A percentile compares a stretch with the other conserved stretches of the same genome.
phyloP scores from a whole-genome alignment of 2,797 vertebrate genomes.

The Catostomus latipinnis region DNA sequence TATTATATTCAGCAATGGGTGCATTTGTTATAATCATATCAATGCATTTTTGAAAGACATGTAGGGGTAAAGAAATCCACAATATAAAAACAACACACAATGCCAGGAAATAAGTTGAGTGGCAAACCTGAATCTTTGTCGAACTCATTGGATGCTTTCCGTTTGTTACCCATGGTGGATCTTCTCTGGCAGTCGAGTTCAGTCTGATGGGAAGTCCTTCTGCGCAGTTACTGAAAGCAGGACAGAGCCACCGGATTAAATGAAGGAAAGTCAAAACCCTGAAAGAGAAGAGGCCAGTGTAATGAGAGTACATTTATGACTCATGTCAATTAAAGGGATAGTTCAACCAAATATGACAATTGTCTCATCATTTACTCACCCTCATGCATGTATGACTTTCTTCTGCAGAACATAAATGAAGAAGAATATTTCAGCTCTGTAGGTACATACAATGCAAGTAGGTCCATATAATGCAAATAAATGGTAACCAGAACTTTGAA shows the following conservation, averaged over 20 bases:
- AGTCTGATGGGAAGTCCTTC: slow-evolving; percentile 61
- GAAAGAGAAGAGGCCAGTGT: slow-evolving; percentile 1
- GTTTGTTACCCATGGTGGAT: slow-evolving; percentile 64
- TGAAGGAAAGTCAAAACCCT: slow-evolving; percentile 5
- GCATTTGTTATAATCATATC: background rate
- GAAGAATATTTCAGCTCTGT: too few species aligned
- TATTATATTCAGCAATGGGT: background rate
- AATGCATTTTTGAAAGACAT: background rate
- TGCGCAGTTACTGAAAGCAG: slow-evolving; percentile 26
- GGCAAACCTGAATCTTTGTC: slow-evolving; percentile 91
- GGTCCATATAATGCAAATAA: too few species aligned
- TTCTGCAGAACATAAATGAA: too few species aligned
- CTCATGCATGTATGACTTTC: too few species aligned
- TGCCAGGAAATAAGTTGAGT: slow-evolving; percentile 71
- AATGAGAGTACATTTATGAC: slow-evolving; percentile 10
- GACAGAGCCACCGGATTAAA: slow-evolving; percentile 17
- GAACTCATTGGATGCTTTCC: slow-evolving; percentile 73
- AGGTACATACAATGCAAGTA: too few species aligned
- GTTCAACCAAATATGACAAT: too few species aligned
- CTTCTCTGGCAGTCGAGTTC: slow-evolving; percentile 61
- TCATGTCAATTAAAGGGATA: background rate
- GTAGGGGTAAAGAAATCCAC: background rate
- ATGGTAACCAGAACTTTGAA: too few species aligned
- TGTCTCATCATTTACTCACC: too few species aligned
- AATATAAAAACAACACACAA: background rate